Evolutionary conservation across 2,888 invertebrate species (phyloP).

Genomic region (Monoplex corrugatus): DNA sequence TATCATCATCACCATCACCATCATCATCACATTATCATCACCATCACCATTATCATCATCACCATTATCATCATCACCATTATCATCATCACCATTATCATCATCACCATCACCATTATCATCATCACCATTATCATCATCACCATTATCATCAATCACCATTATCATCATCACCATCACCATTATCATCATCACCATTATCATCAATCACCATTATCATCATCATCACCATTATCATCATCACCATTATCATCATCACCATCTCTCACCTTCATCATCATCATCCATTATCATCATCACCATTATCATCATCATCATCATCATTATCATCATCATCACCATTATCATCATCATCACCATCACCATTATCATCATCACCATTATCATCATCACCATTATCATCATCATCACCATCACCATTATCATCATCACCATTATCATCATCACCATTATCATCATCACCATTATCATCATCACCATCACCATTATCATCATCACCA

Average conservation of each 20-base stretch:
- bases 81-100: constrained; percentile 52
- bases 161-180: too few species aligned
- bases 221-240: background rate
- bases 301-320: constrained; percentile 32
- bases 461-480: constrained; percentile 45
- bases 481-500: constrained; percentile 37
- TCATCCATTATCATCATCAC: too few species aligned
- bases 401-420: background rate
- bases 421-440: constrained; percentile 48
- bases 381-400: constrained; percentile 31
- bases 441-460: constrained; percentile 45
- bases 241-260: too few species aligned
- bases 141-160: too few species aligned
- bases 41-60: constrained; percentile 47
- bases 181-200: constrained; percentile 56
- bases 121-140: background rate
- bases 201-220: too few species aligned
- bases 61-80: constrained; percentile 49
- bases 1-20: constrained; percentile 53
- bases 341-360: constrained; percentile 42
- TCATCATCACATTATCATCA: too few species aligned
- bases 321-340: constrained; percentile 21
- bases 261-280: too few species aligned
- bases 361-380: constrained; percentile 40
- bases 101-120: constrained; percentile 56